These are phyloP conservation scores for Baccha elongata DNA, from an alignment of 2,888 invertebrate genomes.

Conservation along the genomic window DNA sequence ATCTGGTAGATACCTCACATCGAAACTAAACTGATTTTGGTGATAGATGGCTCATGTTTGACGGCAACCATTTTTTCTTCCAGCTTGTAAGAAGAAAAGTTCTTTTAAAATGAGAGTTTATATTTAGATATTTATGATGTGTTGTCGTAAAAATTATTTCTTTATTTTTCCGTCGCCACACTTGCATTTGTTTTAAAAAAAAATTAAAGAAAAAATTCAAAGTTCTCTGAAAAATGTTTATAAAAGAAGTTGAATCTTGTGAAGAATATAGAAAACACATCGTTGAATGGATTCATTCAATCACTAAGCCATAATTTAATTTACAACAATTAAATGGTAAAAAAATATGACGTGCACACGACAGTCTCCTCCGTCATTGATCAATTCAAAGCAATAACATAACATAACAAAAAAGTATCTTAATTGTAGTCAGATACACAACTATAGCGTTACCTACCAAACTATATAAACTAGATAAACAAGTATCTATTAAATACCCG, in stretches of 20 bases:
- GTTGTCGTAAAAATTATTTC: neutral
- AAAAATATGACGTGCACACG: slow-evolving; percentile 10
- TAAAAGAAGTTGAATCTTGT: neutral
- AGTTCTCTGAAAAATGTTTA: neutral
- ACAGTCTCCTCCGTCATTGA: slow-evolving; percentile 1
- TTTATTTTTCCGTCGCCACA: neutral
- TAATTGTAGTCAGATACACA: slow-evolving; percentile 1
- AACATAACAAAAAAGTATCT: neutral
- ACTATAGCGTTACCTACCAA: too few species aligned
- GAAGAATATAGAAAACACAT: neutral
- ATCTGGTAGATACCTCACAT: neutral
- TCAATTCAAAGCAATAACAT: slow-evolving; percentile 17
- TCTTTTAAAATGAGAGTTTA: neutral
- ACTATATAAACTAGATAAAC: slow-evolving; percentile 20
- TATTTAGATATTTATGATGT: slow-evolving; percentile 26
- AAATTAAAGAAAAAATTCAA: neutral
- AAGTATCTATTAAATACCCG: slow-evolving; percentile 11
- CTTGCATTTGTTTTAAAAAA: slow-evolving; percentile 1
- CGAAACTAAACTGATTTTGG: slow-evolving; percentile 23
- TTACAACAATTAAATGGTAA: slow-evolving; percentile 12
- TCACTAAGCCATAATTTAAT: slow-evolving; percentile 25
- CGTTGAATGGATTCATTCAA: neutral
- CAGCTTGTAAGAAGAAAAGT: neutral
- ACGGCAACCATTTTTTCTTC: slow-evolving; percentile 9
- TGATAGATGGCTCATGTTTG: slow-evolving; percentile 30